phyloP scores from a whole-genome alignment of 35 echinoderm and acorn worm genomes.

The Heliocidaris erythrogramma region DNA sequence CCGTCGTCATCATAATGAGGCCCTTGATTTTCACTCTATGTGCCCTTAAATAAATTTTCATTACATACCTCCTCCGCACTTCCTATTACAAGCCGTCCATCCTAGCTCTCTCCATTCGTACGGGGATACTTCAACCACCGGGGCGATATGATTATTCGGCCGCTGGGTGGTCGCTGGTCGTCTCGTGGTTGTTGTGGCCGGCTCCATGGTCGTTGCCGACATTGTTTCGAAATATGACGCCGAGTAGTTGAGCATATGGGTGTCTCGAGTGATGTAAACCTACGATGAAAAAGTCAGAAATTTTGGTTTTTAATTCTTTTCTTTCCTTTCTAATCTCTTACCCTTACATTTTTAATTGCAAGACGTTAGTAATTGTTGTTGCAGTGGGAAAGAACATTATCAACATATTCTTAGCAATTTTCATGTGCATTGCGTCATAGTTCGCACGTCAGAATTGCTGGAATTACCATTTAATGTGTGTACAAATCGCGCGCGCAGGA shows the following conservation, averaged over 20 bases:
- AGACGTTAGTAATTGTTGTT: too few species aligned
- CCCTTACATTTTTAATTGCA: too few species aligned
- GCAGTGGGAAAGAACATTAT: too few species aligned
- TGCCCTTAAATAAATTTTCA: neutral
- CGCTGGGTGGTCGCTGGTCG: neutral
- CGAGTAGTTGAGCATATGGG: neutral
- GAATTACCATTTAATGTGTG: too few species aligned
- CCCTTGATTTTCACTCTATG: neutral
- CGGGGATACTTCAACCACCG: neutral
- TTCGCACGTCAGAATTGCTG: too few species aligned
- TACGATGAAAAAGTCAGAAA: neutral
- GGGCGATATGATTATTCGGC: neutral
- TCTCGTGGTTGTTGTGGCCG: neutral
- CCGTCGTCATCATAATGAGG: neutral
- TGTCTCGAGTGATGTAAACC: constrained; percentile 26
- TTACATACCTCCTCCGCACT: constrained; percentile 33
- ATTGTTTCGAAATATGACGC: neutral
- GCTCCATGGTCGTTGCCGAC: neutral
- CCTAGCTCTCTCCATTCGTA: constrained; percentile 28
- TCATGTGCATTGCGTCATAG: too few species aligned
- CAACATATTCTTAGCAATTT: too few species aligned
- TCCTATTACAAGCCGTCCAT: constrained; percentile 23
- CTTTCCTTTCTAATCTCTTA: too few species aligned
- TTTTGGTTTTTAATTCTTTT: too few species aligned
- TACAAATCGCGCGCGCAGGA: too few species aligned